Conservation (phyloP, 2,888 invertebrate species). For the Aspidiotus rigidus region DNA sequence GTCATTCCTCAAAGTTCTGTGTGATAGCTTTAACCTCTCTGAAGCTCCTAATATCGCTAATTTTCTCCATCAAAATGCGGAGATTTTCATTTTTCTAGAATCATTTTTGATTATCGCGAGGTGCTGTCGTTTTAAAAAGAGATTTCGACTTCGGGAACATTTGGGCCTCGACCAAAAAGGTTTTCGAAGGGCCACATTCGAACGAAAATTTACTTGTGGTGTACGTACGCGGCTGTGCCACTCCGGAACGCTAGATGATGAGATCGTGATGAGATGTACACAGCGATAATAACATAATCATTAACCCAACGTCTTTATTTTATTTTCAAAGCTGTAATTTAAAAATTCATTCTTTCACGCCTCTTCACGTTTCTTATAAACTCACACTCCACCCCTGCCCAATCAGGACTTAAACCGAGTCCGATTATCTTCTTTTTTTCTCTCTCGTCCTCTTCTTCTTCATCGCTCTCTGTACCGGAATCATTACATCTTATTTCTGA, state of each 20-base stretch:
- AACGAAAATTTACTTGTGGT: too few species aligned
- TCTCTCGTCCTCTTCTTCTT: too few species aligned
- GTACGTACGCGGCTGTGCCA: conserved; percentile 16
- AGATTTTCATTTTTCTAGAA: too few species aligned
- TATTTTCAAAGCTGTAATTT: conserved; percentile 32
- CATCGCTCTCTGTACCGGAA: conserved; percentile 10
- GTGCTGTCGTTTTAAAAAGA: too few species aligned
- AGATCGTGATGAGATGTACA: conserved; percentile 33
- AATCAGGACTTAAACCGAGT: conserved; percentile 31
- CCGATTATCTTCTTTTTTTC: conserved; percentile 26
- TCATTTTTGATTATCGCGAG: too few species aligned
- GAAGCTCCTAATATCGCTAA: too few species aligned
- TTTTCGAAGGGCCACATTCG: too few species aligned
- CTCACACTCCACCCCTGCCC: conserved; percentile 32
- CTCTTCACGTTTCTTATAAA: conserved; percentile 32
- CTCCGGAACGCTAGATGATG: conserved; percentile 15
- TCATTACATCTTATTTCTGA: conserved; percentile 31
- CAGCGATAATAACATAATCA: conserved; percentile 33
- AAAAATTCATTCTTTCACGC: conserved; percentile 33
- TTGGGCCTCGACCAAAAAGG: too few species aligned
- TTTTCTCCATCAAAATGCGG: too few species aligned
- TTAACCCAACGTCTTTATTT: conserved; percentile 33
- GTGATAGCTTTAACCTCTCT: too few species aligned
- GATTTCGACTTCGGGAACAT: too few species aligned
- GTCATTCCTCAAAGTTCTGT: too few species aligned